phyloP scores from a whole-genome alignment of 2,888 invertebrate species.

The Polietes domitor region DNA sequence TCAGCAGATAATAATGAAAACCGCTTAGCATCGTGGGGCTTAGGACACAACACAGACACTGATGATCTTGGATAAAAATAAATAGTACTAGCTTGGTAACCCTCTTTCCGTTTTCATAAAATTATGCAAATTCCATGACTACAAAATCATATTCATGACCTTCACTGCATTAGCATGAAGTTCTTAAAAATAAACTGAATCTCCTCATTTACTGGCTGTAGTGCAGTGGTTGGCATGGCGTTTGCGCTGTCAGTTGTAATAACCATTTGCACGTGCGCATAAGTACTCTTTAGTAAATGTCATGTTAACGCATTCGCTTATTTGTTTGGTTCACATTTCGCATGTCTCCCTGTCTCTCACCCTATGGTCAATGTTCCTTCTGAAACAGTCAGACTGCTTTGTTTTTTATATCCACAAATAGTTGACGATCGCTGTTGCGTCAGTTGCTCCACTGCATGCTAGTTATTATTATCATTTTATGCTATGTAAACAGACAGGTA shows the following conservation, averaged over 20 bases:
- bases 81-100: too few relatives aligned
- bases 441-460: neutral
- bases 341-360: conserved; percentile 34
- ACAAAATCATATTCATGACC: too few relatives aligned
- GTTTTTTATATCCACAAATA: conserved; percentile 41
- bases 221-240: too few relatives aligned
- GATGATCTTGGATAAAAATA: too few relatives aligned
- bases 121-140: too few relatives aligned
- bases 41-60: too few relatives aligned
- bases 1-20: too few relatives aligned
- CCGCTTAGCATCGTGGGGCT: too few relatives aligned
- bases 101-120: too few relatives aligned
- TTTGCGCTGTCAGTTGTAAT: conserved; percentile 53
- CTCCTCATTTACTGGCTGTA: too few relatives aligned
- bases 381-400: conserved; percentile 47
- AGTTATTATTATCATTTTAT: conserved; percentile 60
- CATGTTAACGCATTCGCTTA: conserved; percentile 59
- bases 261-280: conserved; percentile 60
- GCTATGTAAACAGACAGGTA: conserved; percentile 49
- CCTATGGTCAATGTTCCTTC: neutral
- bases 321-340: conserved; percentile 47
- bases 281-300: conserved; percentile 51
- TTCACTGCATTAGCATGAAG: too few relatives aligned
- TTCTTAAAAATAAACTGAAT: too few relatives aligned
- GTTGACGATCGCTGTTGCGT: conserved; percentile 2